Base-by-base conservation (phyloP, 1,140 invertebrate genomes). In the Tetraneura akinire region DNA sequence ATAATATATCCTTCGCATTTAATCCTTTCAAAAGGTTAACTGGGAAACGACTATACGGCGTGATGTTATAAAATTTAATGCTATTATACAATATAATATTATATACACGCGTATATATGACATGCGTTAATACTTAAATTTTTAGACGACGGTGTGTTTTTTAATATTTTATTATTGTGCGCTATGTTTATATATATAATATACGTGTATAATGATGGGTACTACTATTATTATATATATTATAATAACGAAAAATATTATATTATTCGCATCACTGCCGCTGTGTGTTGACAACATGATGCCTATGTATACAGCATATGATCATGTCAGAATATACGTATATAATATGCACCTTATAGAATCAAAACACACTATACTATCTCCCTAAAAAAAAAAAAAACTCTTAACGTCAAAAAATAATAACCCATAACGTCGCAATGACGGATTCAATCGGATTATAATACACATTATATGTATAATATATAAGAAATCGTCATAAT, bases 11-110 rank as follows among this genome's bases (percentile, higher is more conserved):
- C 66, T 14, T 49, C 45, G 5, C 32, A 32, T 42, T 68, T 68
- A 76, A 76, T 76, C 73, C 73, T 76, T 60, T 76, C 55, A 57
- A 23, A 42, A 60, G 51, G 53, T 76, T 60, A 60, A 60, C 55
- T 37, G 73, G 32, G 37, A 76, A 60, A 60, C 55, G 51, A 29
- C 26, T 26, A 10, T 42, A 26, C 16, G 32, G 3, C n/a, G n/a
- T 45, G 3, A 5, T 21, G 51, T 37, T 37, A 32, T 57, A 42
- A n/a, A n/a, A n/a, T n/a, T n/a, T 57, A 76, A 78, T 60, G 53
- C 55, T 57, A 76, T 76, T 76, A 76, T 60, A 57, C n/a, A n/a
- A 37, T 23, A 76, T 37, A 26, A 68, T 45, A 47, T 11, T 23
- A 23, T 47, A 68, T 47, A 45, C 14, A 29, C 37, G 62, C 21